Percentiles rank a stretch among this genome's conserved stretches.
phyloP scores from a whole-genome alignment of 1,140 invertebrate genomes.

The Odontomachus brunneus region DNA sequence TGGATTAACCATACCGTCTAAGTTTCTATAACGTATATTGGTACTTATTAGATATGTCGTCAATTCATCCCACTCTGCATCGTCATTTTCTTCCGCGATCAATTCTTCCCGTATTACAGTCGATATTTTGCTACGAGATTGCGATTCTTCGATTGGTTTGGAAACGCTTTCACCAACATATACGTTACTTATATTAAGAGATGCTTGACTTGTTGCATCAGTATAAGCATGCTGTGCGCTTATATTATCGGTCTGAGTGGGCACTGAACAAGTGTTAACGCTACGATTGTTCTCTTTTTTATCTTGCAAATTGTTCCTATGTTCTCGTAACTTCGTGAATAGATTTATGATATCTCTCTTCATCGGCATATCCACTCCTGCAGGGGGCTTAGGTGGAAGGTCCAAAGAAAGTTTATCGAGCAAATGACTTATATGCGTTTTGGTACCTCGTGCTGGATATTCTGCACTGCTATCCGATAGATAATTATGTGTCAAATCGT shows the following conservation, averaged over 20 bases:
- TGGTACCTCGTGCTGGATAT: conserved; percentile 78
- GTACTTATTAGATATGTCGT: conserved; percentile 79
- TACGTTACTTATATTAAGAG: neutral
- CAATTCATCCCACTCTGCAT: conserved; percentile 76
- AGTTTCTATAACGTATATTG: conserved; percentile 79
- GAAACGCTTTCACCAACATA: neutral
- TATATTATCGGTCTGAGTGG: conserved; percentile 71
- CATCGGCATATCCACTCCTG: conserved; percentile 66
- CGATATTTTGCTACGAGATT: conserved; percentile 77
- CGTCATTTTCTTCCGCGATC: conserved; percentile 77
- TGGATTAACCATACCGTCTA: conserved; percentile 78
- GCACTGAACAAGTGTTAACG: conserved; percentile 63
- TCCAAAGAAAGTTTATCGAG: conserved; percentile 80
- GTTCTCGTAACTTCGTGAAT: conserved; percentile 69
- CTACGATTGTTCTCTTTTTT: conserved; percentile 67
- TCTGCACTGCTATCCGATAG: conserved; percentile 21
- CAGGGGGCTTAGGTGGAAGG: conserved; percentile 65
- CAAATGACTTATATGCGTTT: conserved; percentile 81
- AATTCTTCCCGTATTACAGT: conserved; percentile 80
- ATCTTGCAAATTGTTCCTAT: conserved; percentile 63
- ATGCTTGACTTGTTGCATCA: neutral
- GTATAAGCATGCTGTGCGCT: neutral
- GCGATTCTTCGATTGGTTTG: neutral
- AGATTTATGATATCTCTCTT: conserved; percentile 77
- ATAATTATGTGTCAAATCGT: conserved; percentile 14